Percentiles rank a stretch among this genome's conserved stretches.
Evolutionary conservation across 2,113 vertebrate genomes (phyloP).

Genomic region (Salvelinus fontinalis): DNA sequence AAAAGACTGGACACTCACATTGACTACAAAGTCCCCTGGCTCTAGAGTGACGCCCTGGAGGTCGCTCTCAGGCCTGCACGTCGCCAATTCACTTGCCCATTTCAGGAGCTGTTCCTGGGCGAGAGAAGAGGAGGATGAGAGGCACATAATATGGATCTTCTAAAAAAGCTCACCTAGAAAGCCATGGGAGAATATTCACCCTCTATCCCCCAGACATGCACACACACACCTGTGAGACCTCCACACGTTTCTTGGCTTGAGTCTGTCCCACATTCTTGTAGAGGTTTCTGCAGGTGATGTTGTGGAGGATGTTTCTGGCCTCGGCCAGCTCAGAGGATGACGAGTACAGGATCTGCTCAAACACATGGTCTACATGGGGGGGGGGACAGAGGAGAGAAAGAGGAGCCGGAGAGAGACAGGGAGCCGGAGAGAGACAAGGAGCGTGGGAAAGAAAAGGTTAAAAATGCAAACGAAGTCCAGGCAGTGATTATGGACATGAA

Average conservation of each 20-base stretch:
- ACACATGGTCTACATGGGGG: slow-evolving; percentile 82
- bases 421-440: background rate
- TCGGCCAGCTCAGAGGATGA: slow-evolving; percentile 71
- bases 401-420: background rate
- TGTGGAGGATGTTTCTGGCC: slow-evolving; percentile 79
- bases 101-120: slow-evolving; percentile 55
- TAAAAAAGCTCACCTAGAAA: background rate
- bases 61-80: slow-evolving; percentile 56
- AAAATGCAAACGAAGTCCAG: background rate
- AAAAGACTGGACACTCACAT: slow-evolving; percentile 70
- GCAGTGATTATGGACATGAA: background rate
- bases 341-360: slow-evolving; percentile 89
- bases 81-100: slow-evolving; percentile 73
- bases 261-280: slow-evolving; percentile 87
- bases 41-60: slow-evolving; percentile 57
- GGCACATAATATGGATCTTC: background rate
- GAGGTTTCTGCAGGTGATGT: slow-evolving; percentile 81
- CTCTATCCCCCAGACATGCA: background rate
- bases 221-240: slow-evolving; percentile 48
- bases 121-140: background rate
- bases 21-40: slow-evolving; percentile 86
- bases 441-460: background rate
- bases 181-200: background rate
- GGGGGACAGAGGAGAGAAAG: background rate
- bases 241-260: slow-evolving; percentile 49